Base-by-base conservation (phyloP, 2,888 invertebrate genomes). In the Drosophila hamatofila region DNA sequence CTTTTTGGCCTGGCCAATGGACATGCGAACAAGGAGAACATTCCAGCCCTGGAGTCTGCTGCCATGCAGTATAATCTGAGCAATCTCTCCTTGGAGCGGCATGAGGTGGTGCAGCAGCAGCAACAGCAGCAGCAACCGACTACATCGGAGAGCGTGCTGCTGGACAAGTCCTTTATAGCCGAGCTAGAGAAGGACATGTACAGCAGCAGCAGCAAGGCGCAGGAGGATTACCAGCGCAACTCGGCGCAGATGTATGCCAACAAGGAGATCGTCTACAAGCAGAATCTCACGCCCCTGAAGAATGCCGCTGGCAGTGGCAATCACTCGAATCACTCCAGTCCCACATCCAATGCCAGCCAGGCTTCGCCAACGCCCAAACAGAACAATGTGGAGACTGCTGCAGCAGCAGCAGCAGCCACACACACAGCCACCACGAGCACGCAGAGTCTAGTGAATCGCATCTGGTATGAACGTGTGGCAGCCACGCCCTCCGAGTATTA, bases 181-280 rank as follows among this genome's bases (percentile, higher is more conserved):
- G 95, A 96, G 84, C 90, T 96, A 55, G 96, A 96, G 89, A 95
- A 95, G 78, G 94, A 94, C 80, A 92, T 96, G 88, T 93, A 92
- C 73, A 91, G 89, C 63, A 82, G 88, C 48, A 81, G 80, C 48
- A 90, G 82, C 57, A 87, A 88, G 58, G 90, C 91, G 5, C 92
- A 91, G 65, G 88, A 84, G 61, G 93, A 92, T 73, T 92, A 93
- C 25, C 92, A 92, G 52, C 92, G 92, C 11, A 93, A 93, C 68
- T 90, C 91, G 1, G 60, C 90, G 6, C 92, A 92, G 75, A 88
- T 91, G 85, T 92, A 92, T 68, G 79, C 83, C 52, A 92, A 84
- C 77, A 93, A 93, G 69, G 92, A 92, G 30, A 70, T 87, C 18
- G 81, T 91, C 2, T 90, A 87, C 68, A 93, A 93, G 51, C 90